Base-by-base conservation (phyloP, 30 jellyfish, hydroid and myxozoan species). In the Catostylus mosaicus region DNA sequence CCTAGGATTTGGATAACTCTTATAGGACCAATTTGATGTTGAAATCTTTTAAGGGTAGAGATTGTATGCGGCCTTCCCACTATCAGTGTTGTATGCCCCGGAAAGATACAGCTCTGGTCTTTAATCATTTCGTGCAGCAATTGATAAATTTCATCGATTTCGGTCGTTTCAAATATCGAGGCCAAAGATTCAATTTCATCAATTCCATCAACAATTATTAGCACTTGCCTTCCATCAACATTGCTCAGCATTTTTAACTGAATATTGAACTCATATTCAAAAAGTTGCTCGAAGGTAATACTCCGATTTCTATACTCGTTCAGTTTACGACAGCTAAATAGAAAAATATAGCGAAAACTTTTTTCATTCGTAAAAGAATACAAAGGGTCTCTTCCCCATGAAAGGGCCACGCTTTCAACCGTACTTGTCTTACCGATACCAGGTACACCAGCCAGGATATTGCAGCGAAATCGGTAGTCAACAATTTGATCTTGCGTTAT, bases 281-380 rank as follows among this genome's bases (percentile, higher is more conserved):
- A 69, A 6, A 69, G 43, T 5, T 34, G 35, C 22, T 69, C n/a
- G 1, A 37, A 5, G 2, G n/a, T 69, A 14, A 37, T 34, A 1
- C 29, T 34, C 66, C 60, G 35, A 1, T 38, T 43, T 69, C 51
- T 34, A 30, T 69, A 69, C 14, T 51, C 63, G 16, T 30, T 34
- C 16, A 69, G 60, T 14, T 69, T 43, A n/a, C 81, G 81, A 46
- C 81, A 69, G 64, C 43, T 69, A 38, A 69, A 35, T 19, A 69
- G 43, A 69, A 69, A 69, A 23, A 69, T 66, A 37, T 8, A 43
- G 10, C 29, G 63, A 37, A 35, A 69, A 14, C 3, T 6, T 11
- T 6, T 8, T 6, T 29, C 56, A 34, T n/a, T 2, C 3, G 14
- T 48, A 16, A 23, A 2, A 48, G 20, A 48, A 48, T 48, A 48